A percentile compares a stretch with the other conserved stretches of the same genome.
These are phyloP conservation scores for Pitta sordida DNA, from an alignment of 2,113 vertebrate genomes.

Conservation along the genomic window DNA sequence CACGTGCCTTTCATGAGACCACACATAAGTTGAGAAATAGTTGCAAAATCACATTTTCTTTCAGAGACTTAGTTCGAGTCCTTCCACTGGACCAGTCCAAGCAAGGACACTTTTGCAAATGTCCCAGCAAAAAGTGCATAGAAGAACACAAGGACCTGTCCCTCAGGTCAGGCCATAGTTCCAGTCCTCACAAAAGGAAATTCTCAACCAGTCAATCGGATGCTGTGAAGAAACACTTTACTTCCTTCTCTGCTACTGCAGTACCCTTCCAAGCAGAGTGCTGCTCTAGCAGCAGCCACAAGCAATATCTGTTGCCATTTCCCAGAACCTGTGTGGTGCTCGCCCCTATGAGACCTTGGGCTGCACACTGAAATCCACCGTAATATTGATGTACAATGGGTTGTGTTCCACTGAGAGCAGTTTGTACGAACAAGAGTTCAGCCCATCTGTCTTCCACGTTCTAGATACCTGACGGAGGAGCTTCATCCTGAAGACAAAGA, in stretches of 20 bases:
- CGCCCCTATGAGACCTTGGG: not conserved
- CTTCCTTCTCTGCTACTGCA: not conserved
- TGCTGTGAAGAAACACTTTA: not conserved
- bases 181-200: not conserved
- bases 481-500: slow-evolving; percentile 80
- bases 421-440: slow-evolving; percentile 87
- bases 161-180: rapidly evolving
- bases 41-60: not conserved
- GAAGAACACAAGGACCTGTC: not conserved
- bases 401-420: slow-evolving; percentile 79
- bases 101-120: not conserved
- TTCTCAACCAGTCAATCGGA: not conserved
- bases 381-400: slow-evolving; percentile 88
- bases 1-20: not conserved
- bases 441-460: slow-evolving; percentile 86
- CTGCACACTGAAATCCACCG: slow-evolving; percentile 79
- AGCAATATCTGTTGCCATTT: not conserved
- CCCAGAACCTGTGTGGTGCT: not conserved
- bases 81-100: not conserved
- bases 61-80: not conserved
- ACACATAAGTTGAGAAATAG: not conserved
- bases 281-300: not conserved
- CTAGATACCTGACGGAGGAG: slow-evolving; percentile 78
- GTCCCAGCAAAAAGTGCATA: slow-evolving; percentile 10
- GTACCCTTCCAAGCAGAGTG: not conserved